These are phyloP conservation scores for Arenicola marina DNA, from an alignment of 2,888 invertebrate species.

Conservation along the genomic window DNA sequence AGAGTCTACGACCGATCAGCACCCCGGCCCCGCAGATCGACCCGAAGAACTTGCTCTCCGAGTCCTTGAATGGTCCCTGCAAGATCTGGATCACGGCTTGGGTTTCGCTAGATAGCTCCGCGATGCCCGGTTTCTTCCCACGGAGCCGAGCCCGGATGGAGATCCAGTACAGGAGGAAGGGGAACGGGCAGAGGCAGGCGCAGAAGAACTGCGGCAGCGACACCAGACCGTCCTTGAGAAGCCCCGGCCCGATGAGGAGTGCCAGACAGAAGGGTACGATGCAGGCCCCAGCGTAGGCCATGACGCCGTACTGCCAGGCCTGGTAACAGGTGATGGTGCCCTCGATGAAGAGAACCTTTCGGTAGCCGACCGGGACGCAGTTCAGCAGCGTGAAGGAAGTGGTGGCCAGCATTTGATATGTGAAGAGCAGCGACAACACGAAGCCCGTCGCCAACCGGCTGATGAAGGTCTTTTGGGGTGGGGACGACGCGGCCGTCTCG, in stretches of 20 bases:
- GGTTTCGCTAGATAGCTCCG: slow-evolving; percentile 17
- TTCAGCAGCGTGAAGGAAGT: slow-evolving; percentile 33
- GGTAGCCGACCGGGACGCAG: slow-evolving; percentile 33
- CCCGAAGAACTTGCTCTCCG: slow-evolving; percentile 20
- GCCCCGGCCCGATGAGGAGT: slow-evolving; percentile 33
- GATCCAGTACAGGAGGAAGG: slow-evolving; percentile 34
- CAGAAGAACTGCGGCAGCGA: slow-evolving; percentile 32
- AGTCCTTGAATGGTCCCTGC: slow-evolving; percentile 35
- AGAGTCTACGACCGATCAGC: slow-evolving; percentile 29
- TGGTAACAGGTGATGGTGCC: slow-evolving; percentile 31
- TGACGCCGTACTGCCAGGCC: slow-evolving; percentile 34
- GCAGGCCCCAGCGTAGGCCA: slow-evolving; percentile 30
- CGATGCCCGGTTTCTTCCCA: slow-evolving; percentile 5
- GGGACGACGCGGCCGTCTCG: too few relatives aligned
- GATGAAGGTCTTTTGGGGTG: slow-evolving; percentile 13
- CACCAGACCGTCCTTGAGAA: slow-evolving; percentile 31
- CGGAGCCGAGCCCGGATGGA: slow-evolving; percentile 21
- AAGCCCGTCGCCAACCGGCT: slow-evolving; percentile 33
- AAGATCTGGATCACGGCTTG: slow-evolving; percentile 32
- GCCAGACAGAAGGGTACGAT: slow-evolving; percentile 35
- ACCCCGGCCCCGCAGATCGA: slow-evolving; percentile 33
- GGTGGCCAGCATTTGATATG: slow-evolving; percentile 35
- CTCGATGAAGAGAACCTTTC: slow-evolving; percentile 30
- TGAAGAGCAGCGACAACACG: slow-evolving; percentile 33
- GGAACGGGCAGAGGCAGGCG: slow-evolving; percentile 33